Percentiles rank a stretch among this genome's conserved stretches.
Evolutionary conservation across 2,797 vertebrate species (phyloP).

Genomic region (Enteromius trimaculatus): DNA sequence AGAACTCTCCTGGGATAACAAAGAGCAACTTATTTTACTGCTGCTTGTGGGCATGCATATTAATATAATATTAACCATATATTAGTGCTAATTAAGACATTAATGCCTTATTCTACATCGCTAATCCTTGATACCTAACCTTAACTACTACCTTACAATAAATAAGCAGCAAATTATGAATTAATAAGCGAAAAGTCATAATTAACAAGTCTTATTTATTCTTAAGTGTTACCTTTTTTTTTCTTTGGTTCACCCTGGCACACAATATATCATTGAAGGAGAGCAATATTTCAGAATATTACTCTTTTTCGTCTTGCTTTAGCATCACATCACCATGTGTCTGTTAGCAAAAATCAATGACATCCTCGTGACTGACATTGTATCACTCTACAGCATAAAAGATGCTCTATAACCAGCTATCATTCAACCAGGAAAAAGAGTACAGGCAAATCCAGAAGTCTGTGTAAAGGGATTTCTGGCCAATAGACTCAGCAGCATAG

Average conservation of each 20-base stretch:
- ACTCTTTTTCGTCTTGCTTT: neutral
- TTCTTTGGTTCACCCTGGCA: neutral
- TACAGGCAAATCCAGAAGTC: neutral
- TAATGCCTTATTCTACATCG: no score
- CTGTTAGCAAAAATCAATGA: neutral
- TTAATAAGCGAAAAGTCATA: no score
- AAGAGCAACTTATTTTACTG: neutral
- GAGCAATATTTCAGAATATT: neutral
- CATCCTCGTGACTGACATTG: neutral
- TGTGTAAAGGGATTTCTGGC: slow-evolving; percentile 9
- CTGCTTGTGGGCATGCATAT: no score
- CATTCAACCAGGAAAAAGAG: neutral
- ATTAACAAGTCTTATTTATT: no score
- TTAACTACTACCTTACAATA: no score
- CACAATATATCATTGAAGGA: neutral
- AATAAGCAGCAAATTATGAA: no score
- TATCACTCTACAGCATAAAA: neutral
- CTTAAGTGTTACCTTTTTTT: no score
- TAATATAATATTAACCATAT: no score
- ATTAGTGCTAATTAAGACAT: no score
- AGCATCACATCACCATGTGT: neutral
- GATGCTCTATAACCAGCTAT: neutral
- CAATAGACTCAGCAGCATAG: slow-evolving; percentile 2
- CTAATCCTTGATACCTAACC: no score
- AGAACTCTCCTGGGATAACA: neutral